Percentiles rank a stretch among this genome's conserved stretches.
Conservation (phyloP, 2,888 invertebrate genomes). For the Caenorhabditis wallacei region DNA sequence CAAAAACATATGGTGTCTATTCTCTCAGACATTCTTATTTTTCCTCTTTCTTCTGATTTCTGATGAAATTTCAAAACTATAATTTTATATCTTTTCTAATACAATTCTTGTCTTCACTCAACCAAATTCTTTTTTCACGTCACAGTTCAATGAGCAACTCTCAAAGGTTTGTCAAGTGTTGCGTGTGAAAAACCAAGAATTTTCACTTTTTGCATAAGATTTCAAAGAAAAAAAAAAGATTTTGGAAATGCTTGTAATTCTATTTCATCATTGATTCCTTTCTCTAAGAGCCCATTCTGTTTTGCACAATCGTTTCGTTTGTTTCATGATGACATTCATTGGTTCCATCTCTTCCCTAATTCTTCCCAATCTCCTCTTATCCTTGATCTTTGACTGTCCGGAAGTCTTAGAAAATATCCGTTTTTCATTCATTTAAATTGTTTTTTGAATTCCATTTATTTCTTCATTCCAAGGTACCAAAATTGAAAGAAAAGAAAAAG, state of each 20-base stretch:
- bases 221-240: no score
- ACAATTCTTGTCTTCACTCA: slow-evolving; percentile 21
- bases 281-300: neutral
- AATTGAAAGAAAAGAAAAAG: neutral
- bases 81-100: neutral
- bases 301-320: neutral
- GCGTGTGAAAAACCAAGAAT: slow-evolving; percentile 27
- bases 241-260: no score
- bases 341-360: neutral
- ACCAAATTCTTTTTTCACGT: slow-evolving; percentile 26
- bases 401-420: neutral
- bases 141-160: slow-evolving; percentile 32
- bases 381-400: neutral
- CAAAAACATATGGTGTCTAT: slow-evolving; percentile 17
- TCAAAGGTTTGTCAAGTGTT: slow-evolving; percentile 27
- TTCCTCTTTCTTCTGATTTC: neutral
- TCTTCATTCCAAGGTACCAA: neutral
- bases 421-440: neutral
- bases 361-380: neutral
- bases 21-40: neutral
- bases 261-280: neutral
- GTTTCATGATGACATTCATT: neutral
- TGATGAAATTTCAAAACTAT: neutral
- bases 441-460: neutral
- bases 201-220: no score